These are phyloP conservation scores for Meda fulgida DNA, from an alignment of 2,797 vertebrate species.

Conservation along the genomic window DNA sequence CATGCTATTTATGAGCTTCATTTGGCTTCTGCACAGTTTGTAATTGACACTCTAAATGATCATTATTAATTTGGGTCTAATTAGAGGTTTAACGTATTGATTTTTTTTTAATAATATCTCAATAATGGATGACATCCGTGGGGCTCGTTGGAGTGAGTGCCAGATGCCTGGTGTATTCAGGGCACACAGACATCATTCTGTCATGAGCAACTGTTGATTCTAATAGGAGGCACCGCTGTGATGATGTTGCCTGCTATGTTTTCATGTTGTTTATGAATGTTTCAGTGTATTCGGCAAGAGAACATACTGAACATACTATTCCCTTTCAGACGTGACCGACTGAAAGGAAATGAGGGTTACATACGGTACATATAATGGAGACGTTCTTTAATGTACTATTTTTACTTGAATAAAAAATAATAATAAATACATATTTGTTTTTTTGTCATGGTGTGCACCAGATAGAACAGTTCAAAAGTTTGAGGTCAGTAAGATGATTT, in stretches of 20 bases:
- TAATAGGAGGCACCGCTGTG: slow-evolving; percentile 48
- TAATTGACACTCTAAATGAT: slow-evolving; percentile 63
- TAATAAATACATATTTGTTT: no score
- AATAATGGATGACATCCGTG: slow-evolving; percentile 51
- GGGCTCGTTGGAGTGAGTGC: slow-evolving; percentile 44
- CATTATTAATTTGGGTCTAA: slow-evolving; percentile 64
- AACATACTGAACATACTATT: slow-evolving; percentile 2
- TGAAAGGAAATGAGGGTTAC: no score
- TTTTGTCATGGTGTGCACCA: background rate
- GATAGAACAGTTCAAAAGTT: background rate
- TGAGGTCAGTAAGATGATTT: background rate
- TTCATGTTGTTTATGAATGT: slow-evolving; percentile 45
- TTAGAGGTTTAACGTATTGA: slow-evolving; percentile 61
- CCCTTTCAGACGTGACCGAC: no score
- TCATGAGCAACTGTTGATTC: slow-evolving; percentile 35
- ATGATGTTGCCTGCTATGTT: slow-evolving; percentile 34
- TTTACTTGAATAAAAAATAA: no score
- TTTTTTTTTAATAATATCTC: slow-evolving; percentile 49
- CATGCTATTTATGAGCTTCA: slow-evolving; percentile 57
- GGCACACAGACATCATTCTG: slow-evolving; percentile 36
- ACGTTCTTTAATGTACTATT: no score
- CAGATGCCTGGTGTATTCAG: slow-evolving; percentile 33
- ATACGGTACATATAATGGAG: no score
- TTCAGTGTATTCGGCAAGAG: slow-evolving; percentile 18
- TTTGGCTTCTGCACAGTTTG: slow-evolving; percentile 53